Evolutionary conservation across 2,888 invertebrate genomes (phyloP), one percentile per base, ranked within the genome.

Genomic region (Strigamia crassipes): DNA sequence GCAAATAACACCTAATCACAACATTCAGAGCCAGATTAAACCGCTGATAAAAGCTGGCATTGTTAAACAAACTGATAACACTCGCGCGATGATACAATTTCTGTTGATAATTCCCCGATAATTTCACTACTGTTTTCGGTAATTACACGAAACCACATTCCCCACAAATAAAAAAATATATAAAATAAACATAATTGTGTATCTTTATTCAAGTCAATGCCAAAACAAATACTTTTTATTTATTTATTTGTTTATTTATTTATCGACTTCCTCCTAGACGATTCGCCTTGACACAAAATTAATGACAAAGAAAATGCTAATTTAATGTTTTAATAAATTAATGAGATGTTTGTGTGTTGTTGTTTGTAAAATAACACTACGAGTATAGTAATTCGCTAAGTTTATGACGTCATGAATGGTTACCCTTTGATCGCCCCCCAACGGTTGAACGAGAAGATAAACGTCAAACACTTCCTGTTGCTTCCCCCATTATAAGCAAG

Each of bases 381-480:
- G 38, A 38, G 38, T 38, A 38, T 38, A 38, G 38, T 38, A 38
- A 38, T 38, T 38, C 10, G 38, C 2, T 73, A 5, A 1, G 23
- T 23, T 73, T 3, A 73, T 73, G 27, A 73, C 31, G 73, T 31
- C 31, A 31, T 27, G 31, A 73, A 73, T 73, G 73, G 73, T 73
- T 73, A 73, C 10, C 73, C 73, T 27, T 73, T 31, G 27, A 73
- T 73, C 31, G 31, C 73, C 73, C 73, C 23, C 31, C 73, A 73
- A 27, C 31, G 73, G 27, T 73, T 73, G 31, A 73, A 73, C 73
- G 73, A 73, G 73, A 31, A 73, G 73, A 73, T 73, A 73, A 73
- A 73, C 73, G 73, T 73, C 73, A 23, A 73, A 73, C 73, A 31
- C 31, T 73, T 73, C 73, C 73, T 73, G 73, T 73, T 73, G 73